Evolutionary conservation across 2,113 vertebrate genomes (phyloP), one percentile per base, ranked within the genome.

Genomic region (Panthera uncia): DNA sequence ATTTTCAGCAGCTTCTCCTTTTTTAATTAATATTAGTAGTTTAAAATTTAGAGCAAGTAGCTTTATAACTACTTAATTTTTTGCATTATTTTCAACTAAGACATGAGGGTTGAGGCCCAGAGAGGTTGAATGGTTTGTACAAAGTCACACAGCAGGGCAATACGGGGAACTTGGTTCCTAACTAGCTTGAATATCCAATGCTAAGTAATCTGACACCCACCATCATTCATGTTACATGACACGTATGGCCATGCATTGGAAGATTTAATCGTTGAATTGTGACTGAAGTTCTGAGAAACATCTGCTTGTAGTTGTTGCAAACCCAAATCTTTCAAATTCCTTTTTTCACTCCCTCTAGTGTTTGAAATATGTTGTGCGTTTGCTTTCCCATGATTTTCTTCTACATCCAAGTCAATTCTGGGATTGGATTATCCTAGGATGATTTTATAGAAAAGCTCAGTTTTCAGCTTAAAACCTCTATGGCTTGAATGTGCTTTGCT

Each of bases 361-460:
- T 85, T 97, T 91, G 66, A 96, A 89, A 36, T 96, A 88, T 18
- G 8, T 41, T 80, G 52, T 94, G 31, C 50, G 78, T 89, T 95
- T 95, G 23, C 27, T 91, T 96, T 81, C n/a, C n/a, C 12, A 36
- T 90, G 4, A 78, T 66, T 89, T 87, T 79, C 2, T 48, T 91
- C 15, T 84, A 19, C 8, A 36, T 87, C n/a, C 65, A 73, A 57
- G 36, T 89, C n/a, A 94, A 65, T 10, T 87, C 65, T 85, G 57
- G 41, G 31, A 57, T 86, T 78, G n/a, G 18, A 84, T 84, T 93
- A 13, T 29, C 25, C 13, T 78, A 71, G 18, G 36, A 3, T 74
- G 45, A 68, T 11, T 9, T 76, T 80, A 85, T 16, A 52, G 80
- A 73, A 66, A 71, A 82, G 15, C 29, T 79, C 78, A 66, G n/a